Conservation (phyloP, 2,113 vertebrate species). For the Xiphophorus hellerii region DNA sequence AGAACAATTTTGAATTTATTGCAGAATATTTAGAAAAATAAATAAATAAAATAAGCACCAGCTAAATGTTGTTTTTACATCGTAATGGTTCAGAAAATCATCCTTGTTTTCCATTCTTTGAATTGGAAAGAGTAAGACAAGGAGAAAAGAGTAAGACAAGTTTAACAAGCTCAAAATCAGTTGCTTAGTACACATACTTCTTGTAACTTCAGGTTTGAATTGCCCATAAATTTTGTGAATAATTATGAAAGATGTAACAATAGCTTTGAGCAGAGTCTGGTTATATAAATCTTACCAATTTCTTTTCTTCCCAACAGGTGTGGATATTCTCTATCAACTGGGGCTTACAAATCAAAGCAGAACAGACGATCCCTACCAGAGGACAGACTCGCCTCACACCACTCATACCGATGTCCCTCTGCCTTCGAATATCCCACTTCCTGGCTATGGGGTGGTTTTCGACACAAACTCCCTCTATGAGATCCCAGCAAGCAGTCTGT, state of each 20-base stretch:
- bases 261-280: not conserved
- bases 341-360: slow-evolving; percentile 82
- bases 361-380: slow-evolving; percentile 71
- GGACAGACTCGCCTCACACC: slow-evolving; percentile 65
- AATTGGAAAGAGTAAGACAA: too few species aligned
- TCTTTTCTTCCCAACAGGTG: slow-evolving; percentile 82
- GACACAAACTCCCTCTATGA: slow-evolving; percentile 81
- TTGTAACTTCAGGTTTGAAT: too few species aligned
- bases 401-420: slow-evolving; percentile 64
- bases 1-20: not conserved
- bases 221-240: too few species aligned
- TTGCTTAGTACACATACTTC: too few species aligned
- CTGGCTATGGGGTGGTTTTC: slow-evolving; percentile 83
- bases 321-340: slow-evolving; percentile 91
- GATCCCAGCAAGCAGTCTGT: slow-evolving; percentile 75
- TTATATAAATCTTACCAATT: slow-evolving; percentile 10
- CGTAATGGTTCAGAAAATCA: too few species aligned
- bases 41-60: too few species aligned
- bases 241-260: not conserved
- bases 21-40: not conserved
- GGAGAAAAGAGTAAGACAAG: too few species aligned
- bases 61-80: too few species aligned
- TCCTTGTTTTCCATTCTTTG: too few species aligned
- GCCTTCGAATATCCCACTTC: slow-evolving; percentile 74
- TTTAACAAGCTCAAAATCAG: too few species aligned